These are phyloP conservation scores for Apis cerana DNA, from an alignment of 1,140 invertebrate species.

Conservation along the genomic window DNA sequence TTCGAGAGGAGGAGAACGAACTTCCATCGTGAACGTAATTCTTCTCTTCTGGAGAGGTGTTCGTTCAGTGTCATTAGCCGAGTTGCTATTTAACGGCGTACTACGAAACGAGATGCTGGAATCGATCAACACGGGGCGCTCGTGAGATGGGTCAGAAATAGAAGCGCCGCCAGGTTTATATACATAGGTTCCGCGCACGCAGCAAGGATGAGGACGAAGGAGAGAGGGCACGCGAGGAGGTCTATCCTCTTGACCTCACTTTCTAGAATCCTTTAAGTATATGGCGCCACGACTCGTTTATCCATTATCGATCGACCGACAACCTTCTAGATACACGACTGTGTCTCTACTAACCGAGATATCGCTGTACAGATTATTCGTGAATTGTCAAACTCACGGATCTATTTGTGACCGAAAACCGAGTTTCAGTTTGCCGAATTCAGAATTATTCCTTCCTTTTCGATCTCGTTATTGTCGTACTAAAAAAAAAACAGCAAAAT, in stretches of 20 bases:
- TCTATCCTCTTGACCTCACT: constrained; percentile 67
- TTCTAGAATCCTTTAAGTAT: constrained; percentile 65
- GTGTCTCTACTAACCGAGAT: constrained; percentile 55
- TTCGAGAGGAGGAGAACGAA: background rate
- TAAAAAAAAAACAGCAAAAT: too few relatives aligned
- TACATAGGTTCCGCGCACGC: constrained; percentile 6
- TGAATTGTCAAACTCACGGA: constrained; percentile 41
- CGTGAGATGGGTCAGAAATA: constrained; percentile 17
- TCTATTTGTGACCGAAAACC: constrained; percentile 13
- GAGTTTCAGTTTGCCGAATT: background rate
- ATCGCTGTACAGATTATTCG: constrained; percentile 39
- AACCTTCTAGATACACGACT: constrained; percentile 27
- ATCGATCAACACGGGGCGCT: background rate
- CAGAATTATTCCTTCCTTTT: background rate
- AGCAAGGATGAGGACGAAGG: constrained; percentile 10
- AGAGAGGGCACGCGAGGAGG: constrained; percentile 27
- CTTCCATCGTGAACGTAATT: constrained; percentile 2
- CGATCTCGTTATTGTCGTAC: too few relatives aligned
- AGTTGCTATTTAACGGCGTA: background rate
- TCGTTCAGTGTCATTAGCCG: background rate
- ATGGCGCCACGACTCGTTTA: constrained; percentile 50
- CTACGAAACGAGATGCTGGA: constrained; percentile 4
- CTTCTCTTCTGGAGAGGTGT: background rate
- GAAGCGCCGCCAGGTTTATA: constrained; percentile 42
- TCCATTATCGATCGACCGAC: constrained; percentile 48